Conservation (phyloP, 2,113 vertebrate species). For the Scomber scombrus region DNA sequence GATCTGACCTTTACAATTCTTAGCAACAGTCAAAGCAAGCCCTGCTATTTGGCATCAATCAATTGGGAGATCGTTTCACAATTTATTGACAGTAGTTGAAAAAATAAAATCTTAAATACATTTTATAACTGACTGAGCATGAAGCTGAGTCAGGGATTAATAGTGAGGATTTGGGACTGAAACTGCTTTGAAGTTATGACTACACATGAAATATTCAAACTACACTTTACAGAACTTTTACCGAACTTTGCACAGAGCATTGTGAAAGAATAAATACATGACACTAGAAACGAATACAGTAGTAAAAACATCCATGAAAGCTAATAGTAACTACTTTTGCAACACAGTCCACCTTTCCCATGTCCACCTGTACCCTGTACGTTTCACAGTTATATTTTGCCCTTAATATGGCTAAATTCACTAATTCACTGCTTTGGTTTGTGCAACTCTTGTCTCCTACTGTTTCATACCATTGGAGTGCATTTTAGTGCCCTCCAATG, state of each 20-base stretch:
- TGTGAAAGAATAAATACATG: background rate
- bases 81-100: constrained; percentile 12
- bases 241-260: background rate
- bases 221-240: background rate
- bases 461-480: background rate
- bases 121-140: background rate
- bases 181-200: background rate
- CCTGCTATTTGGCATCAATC: background rate
- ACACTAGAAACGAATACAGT: background rate
- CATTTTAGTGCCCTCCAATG: background rate
- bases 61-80: constrained; percentile 21
- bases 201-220: background rate
- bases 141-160: background rate
- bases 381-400: background rate
- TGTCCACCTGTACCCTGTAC: background rate
- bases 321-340: background rate
- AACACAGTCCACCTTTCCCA: background rate
- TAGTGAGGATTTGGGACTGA: background rate
- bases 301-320: background rate
- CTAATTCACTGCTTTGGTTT: background rate
- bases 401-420: background rate
- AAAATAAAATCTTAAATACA: constrained; percentile 27
- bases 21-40: constrained; percentile 25
- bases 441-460: background rate
- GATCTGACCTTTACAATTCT: constrained; percentile 23